These are phyloP conservation scores for Heloderma charlesbogerti DNA, from an alignment of 2,113 vertebrate genomes.

Conservation along the genomic window DNA sequence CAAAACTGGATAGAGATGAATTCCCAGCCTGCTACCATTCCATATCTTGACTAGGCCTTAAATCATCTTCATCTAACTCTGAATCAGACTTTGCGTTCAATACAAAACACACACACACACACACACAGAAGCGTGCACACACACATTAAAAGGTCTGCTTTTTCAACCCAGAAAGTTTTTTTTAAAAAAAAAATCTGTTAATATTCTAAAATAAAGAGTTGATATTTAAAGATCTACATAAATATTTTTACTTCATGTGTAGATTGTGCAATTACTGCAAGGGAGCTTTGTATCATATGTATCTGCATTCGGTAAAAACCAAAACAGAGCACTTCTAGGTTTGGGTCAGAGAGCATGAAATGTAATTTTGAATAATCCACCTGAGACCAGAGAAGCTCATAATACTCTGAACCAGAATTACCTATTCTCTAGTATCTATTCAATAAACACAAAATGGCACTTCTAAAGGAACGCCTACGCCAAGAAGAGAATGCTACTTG, in stretches of 20 bases:
- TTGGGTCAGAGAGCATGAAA: conserved; percentile 68
- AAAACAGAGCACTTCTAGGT: conserved; percentile 58
- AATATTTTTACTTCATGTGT: conserved; percentile 22
- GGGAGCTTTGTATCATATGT: conserved; percentile 44
- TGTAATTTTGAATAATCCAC: conserved; percentile 69
- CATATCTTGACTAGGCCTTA: no score
- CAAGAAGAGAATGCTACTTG: conserved; percentile 31
- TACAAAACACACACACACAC: not conserved
- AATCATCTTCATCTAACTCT: no score
- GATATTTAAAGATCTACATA: not conserved
- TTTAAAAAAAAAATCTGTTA: no score
- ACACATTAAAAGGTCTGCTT: not conserved
- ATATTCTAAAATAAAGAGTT: not conserved
- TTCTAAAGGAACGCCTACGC: conserved; percentile 31
- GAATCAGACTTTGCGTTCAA: not conserved
- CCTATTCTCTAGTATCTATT: conserved; percentile 16
- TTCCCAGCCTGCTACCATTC: no score
- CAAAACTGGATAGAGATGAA: no score
- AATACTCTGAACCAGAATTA: conserved; percentile 51
- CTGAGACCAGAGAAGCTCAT: conserved; percentile 60
- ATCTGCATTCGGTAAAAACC: conserved; percentile 57
- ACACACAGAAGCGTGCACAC: not conserved
- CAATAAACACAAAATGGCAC: conserved; percentile 45
- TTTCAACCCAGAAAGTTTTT: not conserved
- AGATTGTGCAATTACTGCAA: not conserved